These are phyloP conservation scores for Trichacis sp. DNA, from an alignment of 2,888 invertebrate species.

Conservation along the genomic window DNA sequence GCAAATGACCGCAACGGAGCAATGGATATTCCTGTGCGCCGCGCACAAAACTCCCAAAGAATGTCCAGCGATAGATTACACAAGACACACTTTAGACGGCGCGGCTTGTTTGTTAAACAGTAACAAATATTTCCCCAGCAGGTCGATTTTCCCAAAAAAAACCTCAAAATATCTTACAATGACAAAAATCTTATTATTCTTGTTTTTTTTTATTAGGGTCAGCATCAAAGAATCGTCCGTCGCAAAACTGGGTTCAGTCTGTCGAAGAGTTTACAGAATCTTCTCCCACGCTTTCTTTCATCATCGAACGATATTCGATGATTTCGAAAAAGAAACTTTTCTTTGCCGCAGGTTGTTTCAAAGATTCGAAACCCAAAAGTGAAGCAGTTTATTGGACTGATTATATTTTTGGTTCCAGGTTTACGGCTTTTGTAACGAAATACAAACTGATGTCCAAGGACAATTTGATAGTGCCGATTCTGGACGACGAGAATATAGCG, in stretches of 20 bases:
- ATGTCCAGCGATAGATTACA: constrained; percentile 99
- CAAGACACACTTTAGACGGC: constrained; percentile 97
- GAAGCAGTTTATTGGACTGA: no score
- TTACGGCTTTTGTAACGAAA: constrained; percentile 98
- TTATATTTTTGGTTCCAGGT: constrained; percentile 69
- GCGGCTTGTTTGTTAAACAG: constrained; percentile 98
- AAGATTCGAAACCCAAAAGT: no score
- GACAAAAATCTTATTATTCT: no score
- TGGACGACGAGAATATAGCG: constrained; percentile 76
- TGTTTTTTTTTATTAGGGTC: constrained; percentile 79
- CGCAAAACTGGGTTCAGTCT: constrained; percentile 97
- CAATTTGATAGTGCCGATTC: constrained; percentile 97
- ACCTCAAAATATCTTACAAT: not conserved
- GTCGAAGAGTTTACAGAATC: constrained; percentile 97
- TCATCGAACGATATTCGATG: constrained; percentile 95
- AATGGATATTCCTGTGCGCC: constrained; percentile 99
- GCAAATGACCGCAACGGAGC: constrained; percentile 99
- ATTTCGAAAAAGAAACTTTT: constrained; percentile 96
- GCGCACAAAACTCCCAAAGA: constrained; percentile 99
- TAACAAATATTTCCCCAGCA: constrained; percentile 99
- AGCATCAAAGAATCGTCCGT: constrained; percentile 99
- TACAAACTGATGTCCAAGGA: constrained; percentile 99
- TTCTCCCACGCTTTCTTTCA: constrained; percentile 99
- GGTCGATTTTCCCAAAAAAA: constrained; percentile 71
- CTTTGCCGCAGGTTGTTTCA: constrained; percentile 82